Conservation (phyloP, 1,140 invertebrate genomes). For the Tetramorium parvispinum region DNA sequence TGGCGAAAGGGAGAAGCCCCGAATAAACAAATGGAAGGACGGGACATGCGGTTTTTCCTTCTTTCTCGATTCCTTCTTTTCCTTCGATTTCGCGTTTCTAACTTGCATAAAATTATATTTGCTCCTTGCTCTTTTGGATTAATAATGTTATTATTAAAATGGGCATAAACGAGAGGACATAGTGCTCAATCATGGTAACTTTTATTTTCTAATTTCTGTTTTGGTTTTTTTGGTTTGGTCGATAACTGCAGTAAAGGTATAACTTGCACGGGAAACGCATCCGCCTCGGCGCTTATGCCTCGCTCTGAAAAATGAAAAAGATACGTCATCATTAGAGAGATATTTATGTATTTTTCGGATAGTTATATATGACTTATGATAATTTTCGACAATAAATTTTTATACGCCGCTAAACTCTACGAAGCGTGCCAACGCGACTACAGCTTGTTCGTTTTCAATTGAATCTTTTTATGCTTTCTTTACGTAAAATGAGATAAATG, state of each 20-base stretch:
- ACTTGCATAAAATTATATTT: slow-evolving; percentile 64
- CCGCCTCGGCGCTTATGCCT: slow-evolving; percentile 81
- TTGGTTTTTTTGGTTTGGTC: slow-evolving; percentile 71
- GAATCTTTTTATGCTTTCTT: background rate
- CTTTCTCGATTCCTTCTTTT: background rate
- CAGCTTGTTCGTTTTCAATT: background rate
- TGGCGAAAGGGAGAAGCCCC: slow-evolving; percentile 28
- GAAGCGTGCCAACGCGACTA: slow-evolving; percentile 38
- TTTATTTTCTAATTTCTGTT: slow-evolving; percentile 40
- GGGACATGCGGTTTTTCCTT: background rate
- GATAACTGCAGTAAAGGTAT: slow-evolving; percentile 72
- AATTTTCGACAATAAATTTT: slow-evolving; percentile 9
- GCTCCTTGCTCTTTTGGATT: slow-evolving; percentile 56
- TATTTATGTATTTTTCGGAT: background rate
- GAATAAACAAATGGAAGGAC: slow-evolving; percentile 45
- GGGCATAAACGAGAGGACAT: slow-evolving; percentile 74
- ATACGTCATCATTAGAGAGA: slow-evolving; percentile 68
- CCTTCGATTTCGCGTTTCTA: slow-evolving; percentile 22
- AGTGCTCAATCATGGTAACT: slow-evolving; percentile 49
- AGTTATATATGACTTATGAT: slow-evolving; percentile 14
- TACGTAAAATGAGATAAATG: background rate
- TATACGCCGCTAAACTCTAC: slow-evolving; percentile 37
- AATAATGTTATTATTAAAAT: slow-evolving; percentile 70
- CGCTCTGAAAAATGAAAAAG: slow-evolving; percentile 82
- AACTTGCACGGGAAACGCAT: slow-evolving; percentile 71